Evolutionary conservation across 1,140 invertebrate species (phyloP).

Genomic region (Pogonognathellus flavescens): DNA sequence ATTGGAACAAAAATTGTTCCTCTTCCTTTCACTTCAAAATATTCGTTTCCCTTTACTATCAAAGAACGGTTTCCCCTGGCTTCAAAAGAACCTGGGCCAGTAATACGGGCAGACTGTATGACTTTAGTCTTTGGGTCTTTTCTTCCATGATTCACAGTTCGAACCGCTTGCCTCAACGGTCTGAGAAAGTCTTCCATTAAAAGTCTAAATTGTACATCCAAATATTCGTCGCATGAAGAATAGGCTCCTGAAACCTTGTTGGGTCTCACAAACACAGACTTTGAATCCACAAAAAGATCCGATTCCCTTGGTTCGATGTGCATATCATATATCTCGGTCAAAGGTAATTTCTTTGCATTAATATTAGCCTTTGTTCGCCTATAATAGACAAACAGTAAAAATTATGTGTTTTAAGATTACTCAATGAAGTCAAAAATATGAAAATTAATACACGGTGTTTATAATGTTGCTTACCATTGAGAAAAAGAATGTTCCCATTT

Average conservation of each 20-base stretch:
- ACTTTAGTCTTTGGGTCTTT: no score
- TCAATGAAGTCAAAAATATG: background rate
- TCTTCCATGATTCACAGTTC: slow-evolving; percentile 58
- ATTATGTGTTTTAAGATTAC: no score
- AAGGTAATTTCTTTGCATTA: background rate
- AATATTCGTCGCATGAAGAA: slow-evolving; percentile 71
- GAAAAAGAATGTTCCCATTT: slow-evolving; percentile 77
- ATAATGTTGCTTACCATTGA: background rate
- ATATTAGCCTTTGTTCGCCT: background rate
- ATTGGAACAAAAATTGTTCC: background rate
- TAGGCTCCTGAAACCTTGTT: slow-evolving; percentile 71
- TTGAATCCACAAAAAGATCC: background rate
- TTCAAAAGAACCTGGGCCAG: no score
- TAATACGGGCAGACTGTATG: no score
- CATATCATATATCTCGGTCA: background rate
- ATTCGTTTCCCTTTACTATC: no score
- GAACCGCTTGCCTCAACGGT: slow-evolving; percentile 75
- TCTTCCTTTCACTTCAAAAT: background rate
- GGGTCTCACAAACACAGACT: slow-evolving; percentile 69
- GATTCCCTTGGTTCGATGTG: background rate
- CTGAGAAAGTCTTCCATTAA: slow-evolving; percentile 77
- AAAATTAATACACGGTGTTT: background rate
- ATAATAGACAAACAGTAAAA: background rate
- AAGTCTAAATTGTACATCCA: slow-evolving; percentile 75
- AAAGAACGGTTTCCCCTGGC: no score